These are phyloP conservation scores for Pristis pectinata DNA, from an alignment of 2,797 vertebrate genomes.

Conservation along the genomic window DNA sequence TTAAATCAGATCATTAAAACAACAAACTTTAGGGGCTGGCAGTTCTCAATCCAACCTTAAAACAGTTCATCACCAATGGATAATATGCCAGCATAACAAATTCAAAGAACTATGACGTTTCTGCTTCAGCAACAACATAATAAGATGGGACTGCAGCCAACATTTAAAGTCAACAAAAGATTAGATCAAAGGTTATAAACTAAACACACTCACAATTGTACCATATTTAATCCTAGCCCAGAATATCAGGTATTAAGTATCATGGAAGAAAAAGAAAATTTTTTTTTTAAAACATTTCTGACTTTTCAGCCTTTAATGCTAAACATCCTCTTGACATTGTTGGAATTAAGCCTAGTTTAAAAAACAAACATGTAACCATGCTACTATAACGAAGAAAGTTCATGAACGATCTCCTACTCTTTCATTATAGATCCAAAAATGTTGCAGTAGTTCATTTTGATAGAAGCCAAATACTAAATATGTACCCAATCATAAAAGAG, in stretches of 20 bases:
- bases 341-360: background rate
- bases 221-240: background rate
- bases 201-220: background rate
- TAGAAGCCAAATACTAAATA: background rate
- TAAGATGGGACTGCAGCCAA: slow-evolving; percentile 25
- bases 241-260: background rate
- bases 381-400: background rate
- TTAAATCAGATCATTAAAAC: slow-evolving; percentile 39
- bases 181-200: background rate
- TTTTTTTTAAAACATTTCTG: background rate
- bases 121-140: background rate
- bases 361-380: background rate
- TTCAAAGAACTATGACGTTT: slow-evolving; percentile 16
- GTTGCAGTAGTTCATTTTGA: background rate
- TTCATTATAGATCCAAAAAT: background rate
- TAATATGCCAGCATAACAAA: slow-evolving; percentile 36
- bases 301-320: background rate
- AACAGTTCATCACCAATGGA: slow-evolving; percentile 34
- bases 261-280: background rate
- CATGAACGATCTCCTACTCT: background rate
- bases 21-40: background rate
- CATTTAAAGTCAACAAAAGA: slow-evolving; percentile 29
- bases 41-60: slow-evolving; percentile 15
- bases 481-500: background rate
- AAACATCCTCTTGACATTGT: background rate